Base-by-base conservation (phyloP, 2,888 invertebrate genomes). In the Ptychoptera contaminata region DNA sequence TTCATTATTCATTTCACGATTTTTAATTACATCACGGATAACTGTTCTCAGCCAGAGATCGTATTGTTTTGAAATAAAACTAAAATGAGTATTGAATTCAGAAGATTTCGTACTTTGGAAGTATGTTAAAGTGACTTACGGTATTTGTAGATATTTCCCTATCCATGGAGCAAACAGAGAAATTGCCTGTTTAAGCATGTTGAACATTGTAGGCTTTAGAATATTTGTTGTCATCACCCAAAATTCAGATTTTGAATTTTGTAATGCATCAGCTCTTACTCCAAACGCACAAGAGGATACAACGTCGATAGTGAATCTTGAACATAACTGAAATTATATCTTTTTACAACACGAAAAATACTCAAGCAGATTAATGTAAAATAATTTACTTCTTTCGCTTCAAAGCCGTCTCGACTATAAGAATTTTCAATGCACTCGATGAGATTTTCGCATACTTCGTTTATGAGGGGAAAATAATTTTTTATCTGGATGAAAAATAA, bases 271-370 rank as follows among this genome's bases (percentile, higher is more conserved):
- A 8, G 69, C 63, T 46, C 67, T 61, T 2, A 72, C 51, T 0
- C 72, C 73, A 49, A 71, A 72, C 2, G 69, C 71, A 23, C 67
- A 63, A 1, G 69, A 63, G 0, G 72, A 73, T 42, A 74, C 72
- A 1, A 72, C 69, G 51, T 73, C 72, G 47, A 68, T 71, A 1
- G 69, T 58, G 47, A 62, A 70, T n/a, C 70, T 59, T 2, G 66
- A 62, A 2, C 64, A 65, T 2, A 65, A 49, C 23, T 23, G 23
- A 23, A 23, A 23, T 23, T 23, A 23, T 23, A 5, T 23, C 4
- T 23, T 23, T 23, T 23, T 7, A 23, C 3, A 23, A 23, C 23
- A 23, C 3, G 23, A 7, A 23, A 23, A 23, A n/a, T n/a, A n/a
- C n/a, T n/a, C n/a, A n/a, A n/a, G n/a, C n/a, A n/a, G n/a, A n/a